Evolutionary conservation across 2,797 vertebrate genomes (phyloP).

Genomic region (Anguilla anguilla): DNA sequence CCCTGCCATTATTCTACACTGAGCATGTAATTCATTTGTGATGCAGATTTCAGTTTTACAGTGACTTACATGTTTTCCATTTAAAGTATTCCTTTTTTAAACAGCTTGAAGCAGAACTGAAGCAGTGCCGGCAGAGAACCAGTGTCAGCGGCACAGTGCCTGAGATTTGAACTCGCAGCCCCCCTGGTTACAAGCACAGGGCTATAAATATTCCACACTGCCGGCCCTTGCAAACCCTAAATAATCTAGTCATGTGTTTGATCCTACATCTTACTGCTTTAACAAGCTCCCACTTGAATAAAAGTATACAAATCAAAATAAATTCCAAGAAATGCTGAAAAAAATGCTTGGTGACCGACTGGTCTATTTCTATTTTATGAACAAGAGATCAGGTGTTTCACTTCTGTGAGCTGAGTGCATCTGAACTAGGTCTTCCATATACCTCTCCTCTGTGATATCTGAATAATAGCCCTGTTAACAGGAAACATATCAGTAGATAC

Average conservation of each 20-base stretch:
- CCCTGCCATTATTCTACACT: background rate
- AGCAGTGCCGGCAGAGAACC: background rate
- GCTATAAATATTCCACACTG: background rate
- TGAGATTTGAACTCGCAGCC: background rate
- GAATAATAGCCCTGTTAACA: background rate
- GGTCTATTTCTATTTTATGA: background rate
- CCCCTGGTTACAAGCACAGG: background rate
- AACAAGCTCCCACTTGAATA: background rate
- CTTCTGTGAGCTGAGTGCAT: background rate
- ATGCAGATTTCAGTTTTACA: background rate
- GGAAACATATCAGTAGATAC: background rate
- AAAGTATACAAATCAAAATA: background rate
- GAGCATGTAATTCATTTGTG: background rate
- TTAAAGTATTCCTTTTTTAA: background rate
- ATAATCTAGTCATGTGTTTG: background rate
- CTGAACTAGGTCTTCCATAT: background rate
- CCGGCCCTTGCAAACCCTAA: background rate
- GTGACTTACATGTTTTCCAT: background rate
- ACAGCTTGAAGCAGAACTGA: background rate
- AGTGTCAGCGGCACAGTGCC: background rate
- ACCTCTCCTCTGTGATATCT: background rate
- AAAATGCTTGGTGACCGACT: background rate
- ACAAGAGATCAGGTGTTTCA: background rate
- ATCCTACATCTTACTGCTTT: background rate
- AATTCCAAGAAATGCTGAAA: background rate